Evolutionary conservation across 2,113 vertebrate species (phyloP), one percentile per base, ranked within the genome.

Genomic region (Xiphophorus hellerii): DNA sequence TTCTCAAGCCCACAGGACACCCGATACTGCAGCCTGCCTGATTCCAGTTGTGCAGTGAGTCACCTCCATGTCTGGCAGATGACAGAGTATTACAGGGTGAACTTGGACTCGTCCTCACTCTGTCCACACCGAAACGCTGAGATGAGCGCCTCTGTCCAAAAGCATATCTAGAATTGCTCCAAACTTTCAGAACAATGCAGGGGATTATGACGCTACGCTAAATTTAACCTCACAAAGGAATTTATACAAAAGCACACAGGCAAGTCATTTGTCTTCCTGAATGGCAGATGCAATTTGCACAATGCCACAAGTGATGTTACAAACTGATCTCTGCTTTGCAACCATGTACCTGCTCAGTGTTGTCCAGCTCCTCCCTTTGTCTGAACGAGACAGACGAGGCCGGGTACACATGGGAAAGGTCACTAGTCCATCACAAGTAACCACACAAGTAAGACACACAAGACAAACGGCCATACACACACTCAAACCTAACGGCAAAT

Each of bases 21-120:
- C 65, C 37, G 83, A 94, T 88, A 93, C 91, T 75, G 20, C 73
- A 8, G 58, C 62, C 81, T 83, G 73, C 67, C 70, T n/a, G 83
- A 84, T 89, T 89, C 91, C 90, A 91, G 91, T 90, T 84, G 91
- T 89, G 90, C 86, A 27, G 80, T 89, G 91, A 92, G 81, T 94
- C 92, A 95, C 92, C 87, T 79, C 84, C 62, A 8, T 60, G 86
- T 90, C 88, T 77, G 85, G 73, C 71, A 67, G 72, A 81, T 89
- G 88, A 90, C 86, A 79, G 71, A 60, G 86, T 66, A 74, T 84
- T 78, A 72, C 73, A 37, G 77, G 82, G 66, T 86, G 77, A 92
- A 90, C 80, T 92, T 88, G 89, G 83, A 83, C 82, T 35, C 76
- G 87, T 77, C 85, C 80, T 30, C 82, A 88, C 88, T 88, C 79